Base-by-base conservation (phyloP, 2,797 vertebrate species). In the Liparis tanakae region DNA sequence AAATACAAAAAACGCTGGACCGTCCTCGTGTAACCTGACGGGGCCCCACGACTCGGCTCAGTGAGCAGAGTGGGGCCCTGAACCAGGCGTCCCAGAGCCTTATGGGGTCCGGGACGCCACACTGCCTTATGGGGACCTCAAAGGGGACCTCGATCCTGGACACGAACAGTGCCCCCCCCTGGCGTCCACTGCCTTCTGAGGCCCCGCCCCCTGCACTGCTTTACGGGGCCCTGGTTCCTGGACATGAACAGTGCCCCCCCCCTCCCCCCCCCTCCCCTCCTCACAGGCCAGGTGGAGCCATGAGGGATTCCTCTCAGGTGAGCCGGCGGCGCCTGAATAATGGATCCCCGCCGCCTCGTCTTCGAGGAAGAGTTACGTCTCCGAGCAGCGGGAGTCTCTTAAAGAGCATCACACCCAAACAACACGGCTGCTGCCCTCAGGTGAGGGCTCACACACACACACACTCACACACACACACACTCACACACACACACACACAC, bases 321-420 rank as follows among this genome's bases (percentile, higher is more conserved):
- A n/a, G n/a, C n/a, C n/a, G n/a, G n/a, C n/a, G 76, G 80, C 36
- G 82, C 77, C 76, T 81, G 71, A 88, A 84, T 88, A 79, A 87
- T 77, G 34, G 82, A 85, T 86, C 63, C 62, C 72, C 65, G 84
- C 37, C 68, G 70, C 48, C n/a, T n/a, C n/a, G 57, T 51, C 51
- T 50, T 70, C 12, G 17, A 41, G 12, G 48, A 1, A 39, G 10
- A 41, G 25, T 74, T 53, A 14, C 0, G 50, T 10, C 34, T 72
- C 0, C 48, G 37, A 41, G 64, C 12, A 15, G 48, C 37, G 25
- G 25, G 25, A 30, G 25, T 30, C 3, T 2, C 25, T 39, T 57
- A 12, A 50, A 12, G 13, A 18, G 50, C 50, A 20, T 20, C 25
- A n/a, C 2, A 39, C 3, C 56, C 5, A 14, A 13, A 22, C 53